phyloP scores from a whole-genome alignment of 2,888 invertebrate species.

The Panzeria rudis region DNA sequence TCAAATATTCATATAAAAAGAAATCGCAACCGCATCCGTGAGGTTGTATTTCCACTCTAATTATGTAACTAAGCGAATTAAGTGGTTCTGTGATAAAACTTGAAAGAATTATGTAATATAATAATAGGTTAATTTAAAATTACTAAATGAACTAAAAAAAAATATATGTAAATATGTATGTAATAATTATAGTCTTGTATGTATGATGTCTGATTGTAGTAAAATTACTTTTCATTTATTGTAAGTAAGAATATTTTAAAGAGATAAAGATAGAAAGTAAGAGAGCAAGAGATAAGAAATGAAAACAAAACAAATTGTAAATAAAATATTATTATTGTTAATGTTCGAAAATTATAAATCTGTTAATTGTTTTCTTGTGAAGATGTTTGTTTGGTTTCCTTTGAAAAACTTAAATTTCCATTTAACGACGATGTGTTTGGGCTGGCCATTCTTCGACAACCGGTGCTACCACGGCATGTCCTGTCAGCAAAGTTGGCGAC shows the following conservation, averaged over 20 bases:
- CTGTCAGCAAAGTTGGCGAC: slow-evolving; percentile 75
- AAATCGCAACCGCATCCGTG: too few relatives aligned
- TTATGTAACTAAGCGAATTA: slow-evolving; percentile 33
- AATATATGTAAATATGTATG: neutral
- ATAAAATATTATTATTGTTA: slow-evolving; percentile 69
- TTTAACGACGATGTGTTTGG: slow-evolving; percentile 71
- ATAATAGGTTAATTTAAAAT: slow-evolving; percentile 10
- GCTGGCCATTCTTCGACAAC: slow-evolving; percentile 74
- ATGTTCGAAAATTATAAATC: slow-evolving; percentile 59
- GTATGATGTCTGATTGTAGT: slow-evolving; percentile 56
- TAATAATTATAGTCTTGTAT: slow-evolving; percentile 18
- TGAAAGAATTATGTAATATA: slow-evolving; percentile 5
- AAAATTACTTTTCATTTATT: slow-evolving; percentile 62
- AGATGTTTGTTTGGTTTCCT: slow-evolving; percentile 35
- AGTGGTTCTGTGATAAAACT: slow-evolving; percentile 72
- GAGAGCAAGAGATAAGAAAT: slow-evolving; percentile 28
- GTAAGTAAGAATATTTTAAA: slow-evolving; percentile 46
- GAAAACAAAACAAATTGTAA: slow-evolving; percentile 67
- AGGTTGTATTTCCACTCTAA: neutral
- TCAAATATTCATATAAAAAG: too few relatives aligned
- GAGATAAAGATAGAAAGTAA: slow-evolving; percentile 35
- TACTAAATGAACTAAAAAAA: slow-evolving; percentile 26
- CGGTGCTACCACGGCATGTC: slow-evolving; percentile 70
- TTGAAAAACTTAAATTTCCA: slow-evolving; percentile 8
- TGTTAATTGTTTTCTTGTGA: slow-evolving; percentile 60